Evolutionary conservation across 2,113 vertebrate species (phyloP), one percentile per base, ranked within the genome.

Genomic region (Lasiurus borealis): DNA sequence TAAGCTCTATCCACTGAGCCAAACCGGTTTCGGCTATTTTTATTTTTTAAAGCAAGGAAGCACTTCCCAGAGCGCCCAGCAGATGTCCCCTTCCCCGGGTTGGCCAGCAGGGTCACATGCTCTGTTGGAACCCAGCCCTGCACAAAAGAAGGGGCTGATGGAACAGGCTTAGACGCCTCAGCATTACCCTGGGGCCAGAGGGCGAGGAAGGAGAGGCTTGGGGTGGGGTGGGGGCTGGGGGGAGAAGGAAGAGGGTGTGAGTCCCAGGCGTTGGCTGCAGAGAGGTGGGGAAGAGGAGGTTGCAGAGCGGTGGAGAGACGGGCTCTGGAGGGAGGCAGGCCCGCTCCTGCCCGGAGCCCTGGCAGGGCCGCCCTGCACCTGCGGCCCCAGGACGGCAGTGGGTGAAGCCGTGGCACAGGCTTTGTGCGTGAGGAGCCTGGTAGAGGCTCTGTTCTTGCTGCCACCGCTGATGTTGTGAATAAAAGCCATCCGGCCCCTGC

Each of bases 81-180:
- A 69, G 77, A 64, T 12, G 25, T 27, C 78, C 21, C 36, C 40
- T 50, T 27, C 7, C 13, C 36, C 44, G 50, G 34, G 15, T 19
- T 82, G 75, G 31, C 29, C 59, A 81, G 36, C 23, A 23, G 73
- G n/a, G 5, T 83, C 73, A 89, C 10, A 4, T n/a, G 34, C 11
- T 72, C 71, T 73, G 83, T 91, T 50, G 48, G 91, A 78, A 68
- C 54, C 71, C 72, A 68, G 40, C 31, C 72, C 23, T 11, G 57
- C 44, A 64, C 50, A 86, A 27, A 19, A 40, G 57, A 92, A 88
- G 16, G 31, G 31, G 23, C 13, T 40, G 66, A 54, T 4, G 14
- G 0, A 34, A 62, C 25, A 52, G 40, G 78, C 50, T 48, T 34
- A 36, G 44, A 16, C 29, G 8, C 12, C 29, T 88, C 62, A 71